These are phyloP conservation scores for Pagetopsis macropterus DNA, from an alignment of 2,797 vertebrate species.

Conservation along the genomic window DNA sequence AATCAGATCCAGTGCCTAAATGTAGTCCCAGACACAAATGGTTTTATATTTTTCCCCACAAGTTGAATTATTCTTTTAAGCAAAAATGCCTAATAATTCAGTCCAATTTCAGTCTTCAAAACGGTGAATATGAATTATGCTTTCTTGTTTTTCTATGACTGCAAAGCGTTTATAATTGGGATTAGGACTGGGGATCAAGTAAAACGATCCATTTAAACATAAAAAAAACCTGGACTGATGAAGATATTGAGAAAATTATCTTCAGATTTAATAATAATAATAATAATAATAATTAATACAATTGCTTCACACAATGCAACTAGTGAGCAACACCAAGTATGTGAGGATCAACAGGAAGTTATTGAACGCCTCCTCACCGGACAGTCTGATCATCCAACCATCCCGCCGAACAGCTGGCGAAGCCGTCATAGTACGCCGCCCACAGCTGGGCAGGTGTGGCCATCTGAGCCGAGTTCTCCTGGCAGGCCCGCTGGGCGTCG, in stretches of 20 bases:
- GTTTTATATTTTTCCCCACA: background rate
- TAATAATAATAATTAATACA: background rate
- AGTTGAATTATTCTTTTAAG: background rate
- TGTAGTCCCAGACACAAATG: no score
- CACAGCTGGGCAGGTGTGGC: slow-evolving; percentile 90
- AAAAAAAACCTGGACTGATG: background rate
- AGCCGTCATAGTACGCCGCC: slow-evolving; percentile 90
- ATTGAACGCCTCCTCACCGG: slow-evolving; percentile 81
- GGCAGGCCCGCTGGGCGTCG: slow-evolving; percentile 87
- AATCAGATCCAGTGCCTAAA: no score
- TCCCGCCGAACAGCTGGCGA: slow-evolving; percentile 93
- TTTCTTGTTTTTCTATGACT: background rate
- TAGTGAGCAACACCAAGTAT: background rate
- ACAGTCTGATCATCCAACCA: slow-evolving; percentile 95
- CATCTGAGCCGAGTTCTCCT: slow-evolving; percentile 87
- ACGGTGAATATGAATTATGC: no score
- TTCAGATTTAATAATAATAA: background rate
- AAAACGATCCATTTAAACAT: background rate
- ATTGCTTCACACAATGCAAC: background rate
- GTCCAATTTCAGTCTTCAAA: no score
- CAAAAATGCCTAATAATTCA: background rate
- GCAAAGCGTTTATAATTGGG: background rate
- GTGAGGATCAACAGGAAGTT: slow-evolving; percentile 14
- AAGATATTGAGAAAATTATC: background rate
- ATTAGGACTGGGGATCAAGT: background rate